Percentiles rank a stretch among this genome's conserved stretches.
These are phyloP conservation scores for Sebastes matsubarae DNA, from an alignment of 2,797 vertebrate species.

Conservation along the genomic window DNA sequence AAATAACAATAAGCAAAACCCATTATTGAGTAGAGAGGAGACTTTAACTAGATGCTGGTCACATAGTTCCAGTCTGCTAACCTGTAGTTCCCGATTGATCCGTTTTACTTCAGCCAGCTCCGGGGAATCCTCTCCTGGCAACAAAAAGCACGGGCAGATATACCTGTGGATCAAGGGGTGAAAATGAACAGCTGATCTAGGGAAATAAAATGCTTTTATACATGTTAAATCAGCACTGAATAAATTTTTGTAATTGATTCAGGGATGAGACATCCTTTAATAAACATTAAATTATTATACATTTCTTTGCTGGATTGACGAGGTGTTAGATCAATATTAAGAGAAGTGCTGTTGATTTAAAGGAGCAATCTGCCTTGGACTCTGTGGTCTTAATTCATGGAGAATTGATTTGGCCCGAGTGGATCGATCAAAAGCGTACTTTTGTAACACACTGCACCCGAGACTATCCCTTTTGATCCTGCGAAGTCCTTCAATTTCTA, in stretches of 20 bases:
- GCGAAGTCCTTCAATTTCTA: slow-evolving; percentile 86
- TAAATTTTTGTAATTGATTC: neutral
- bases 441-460: slow-evolving; percentile 74
- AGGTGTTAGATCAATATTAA: neutral
- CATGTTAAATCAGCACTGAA: neutral
- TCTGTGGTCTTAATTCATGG: slow-evolving; percentile 2
- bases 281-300: neutral
- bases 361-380: neutral
- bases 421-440: slow-evolving; percentile 74
- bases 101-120: slow-evolving; percentile 86
- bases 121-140: slow-evolving; percentile 77
- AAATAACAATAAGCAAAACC: neutral
- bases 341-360: neutral
- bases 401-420: slow-evolving; percentile 34
- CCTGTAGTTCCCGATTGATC: slow-evolving; percentile 91
- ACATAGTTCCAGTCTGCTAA: slow-evolving; percentile 53
- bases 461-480: slow-evolving; percentile 78
- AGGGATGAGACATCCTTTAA: neutral
- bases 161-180: slow-evolving; percentile 69
- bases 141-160: slow-evolving; percentile 86
- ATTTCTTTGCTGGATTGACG: neutral
- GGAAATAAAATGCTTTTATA: neutral
- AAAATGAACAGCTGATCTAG: neutral
- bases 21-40: neutral
- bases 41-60: neutral